Percentiles rank a stretch among this genome's conserved stretches.
Conservation (phyloP, 2,113 vertebrate species). For the Oriolus oriolus region DNA sequence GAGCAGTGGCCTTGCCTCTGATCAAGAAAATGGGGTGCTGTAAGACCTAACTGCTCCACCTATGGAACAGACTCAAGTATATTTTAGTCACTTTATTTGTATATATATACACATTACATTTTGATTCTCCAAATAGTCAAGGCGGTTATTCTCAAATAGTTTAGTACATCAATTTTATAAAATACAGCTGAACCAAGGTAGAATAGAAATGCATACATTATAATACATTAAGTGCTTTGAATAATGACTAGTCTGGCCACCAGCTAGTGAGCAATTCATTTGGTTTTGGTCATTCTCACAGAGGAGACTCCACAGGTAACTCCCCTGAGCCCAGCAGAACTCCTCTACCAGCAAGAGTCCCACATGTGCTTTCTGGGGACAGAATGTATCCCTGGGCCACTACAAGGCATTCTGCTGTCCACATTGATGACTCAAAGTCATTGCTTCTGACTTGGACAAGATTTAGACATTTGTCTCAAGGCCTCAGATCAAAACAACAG, state of each 20-base stretch:
- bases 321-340: background rate
- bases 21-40: background rate
- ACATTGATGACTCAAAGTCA: background rate
- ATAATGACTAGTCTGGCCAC: conserved; percentile 46
- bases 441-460: conserved; percentile 26
- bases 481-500: conserved; percentile 55
- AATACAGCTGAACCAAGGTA: conserved; percentile 68
- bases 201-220: conserved; percentile 74
- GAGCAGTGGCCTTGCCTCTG: background rate
- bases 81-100: conserved; percentile 68
- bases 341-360: background rate
- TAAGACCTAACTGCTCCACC: background rate
- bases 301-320: background rate
- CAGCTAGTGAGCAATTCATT: background rate
- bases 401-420: conserved; percentile 41
- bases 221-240: conserved; percentile 70
- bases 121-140: conserved; percentile 66
- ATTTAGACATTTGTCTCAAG: conserved; percentile 35
- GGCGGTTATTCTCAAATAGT: conserved; percentile 62
- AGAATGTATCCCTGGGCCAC: background rate
- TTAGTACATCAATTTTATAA: conserved; percentile 74
- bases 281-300: conserved; percentile 3
- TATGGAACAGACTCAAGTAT: background rate
- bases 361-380: background rate
- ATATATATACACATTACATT: conserved; percentile 72